These are phyloP conservation scores for Bombyx huttoni DNA, from an alignment of 2,888 invertebrate genomes.

Conservation along the genomic window DNA sequence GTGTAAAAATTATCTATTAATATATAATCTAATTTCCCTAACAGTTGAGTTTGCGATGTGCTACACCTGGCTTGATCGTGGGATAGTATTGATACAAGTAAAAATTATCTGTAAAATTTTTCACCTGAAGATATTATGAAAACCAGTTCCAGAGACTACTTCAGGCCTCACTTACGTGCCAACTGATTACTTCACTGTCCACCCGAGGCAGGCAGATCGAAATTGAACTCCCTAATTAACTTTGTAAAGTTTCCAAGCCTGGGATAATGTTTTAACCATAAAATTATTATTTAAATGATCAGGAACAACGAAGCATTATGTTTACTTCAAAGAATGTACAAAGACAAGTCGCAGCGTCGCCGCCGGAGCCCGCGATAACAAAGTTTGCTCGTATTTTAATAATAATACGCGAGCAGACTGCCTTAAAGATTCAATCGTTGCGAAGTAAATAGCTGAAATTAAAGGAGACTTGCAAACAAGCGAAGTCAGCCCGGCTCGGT, in stretches of 20 bases:
- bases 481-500: conserved; percentile 11
- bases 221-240: background rate
- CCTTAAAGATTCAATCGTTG: conserved; percentile 8
- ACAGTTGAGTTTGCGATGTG: too few species aligned
- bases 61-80: too few species aligned
- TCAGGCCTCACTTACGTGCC: too few species aligned
- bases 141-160: too few species aligned
- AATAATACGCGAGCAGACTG: background rate
- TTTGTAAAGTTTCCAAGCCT: background rate
- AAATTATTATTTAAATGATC: background rate
- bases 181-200: too few species aligned
- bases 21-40: too few species aligned
- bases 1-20: too few species aligned
- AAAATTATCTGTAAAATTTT: too few species aligned
- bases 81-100: too few species aligned
- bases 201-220: background rate
- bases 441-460: conserved; percentile 11
- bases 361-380: background rate
- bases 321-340: background rate
- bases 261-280: background rate
- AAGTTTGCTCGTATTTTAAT: background rate
- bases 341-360: background rate
- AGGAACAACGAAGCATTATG: background rate
- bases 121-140: too few species aligned
- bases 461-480: conserved; percentile 16